Evolutionary conservation across 2,113 vertebrate species (phyloP).

Genomic region (Bos indicus): DNA sequence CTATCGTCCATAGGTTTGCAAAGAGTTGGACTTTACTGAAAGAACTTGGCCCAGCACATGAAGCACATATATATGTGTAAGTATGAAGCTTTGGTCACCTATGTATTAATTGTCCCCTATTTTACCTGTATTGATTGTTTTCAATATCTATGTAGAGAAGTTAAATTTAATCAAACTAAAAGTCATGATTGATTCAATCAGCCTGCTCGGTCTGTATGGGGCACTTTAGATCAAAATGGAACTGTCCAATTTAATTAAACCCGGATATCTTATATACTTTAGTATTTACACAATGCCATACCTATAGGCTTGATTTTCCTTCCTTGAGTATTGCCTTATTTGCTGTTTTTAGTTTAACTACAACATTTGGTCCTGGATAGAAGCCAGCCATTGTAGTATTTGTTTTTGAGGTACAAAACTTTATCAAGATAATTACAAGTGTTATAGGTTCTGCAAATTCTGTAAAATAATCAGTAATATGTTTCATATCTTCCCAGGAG

Average conservation of each 20-base stretch:
- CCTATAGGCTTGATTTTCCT: neutral
- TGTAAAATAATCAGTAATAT: neutral
- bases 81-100: neutral
- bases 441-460: neutral
- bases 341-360: neutral
- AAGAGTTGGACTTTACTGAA: neutral
- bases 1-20: neutral
- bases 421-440: neutral
- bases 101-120: neutral
- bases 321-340: neutral
- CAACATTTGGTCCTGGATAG: neutral
- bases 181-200: conserved; percentile 33
- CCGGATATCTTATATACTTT: neutral
- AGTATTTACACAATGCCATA: neutral
- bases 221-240: neutral
- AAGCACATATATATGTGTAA: neutral
- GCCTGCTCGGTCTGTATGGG: neutral
- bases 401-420: neutral
- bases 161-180: conserved; percentile 53
- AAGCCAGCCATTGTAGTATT: neutral
- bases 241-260: conserved; percentile 46
- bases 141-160: neutral
- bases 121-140: conserved; percentile 18
- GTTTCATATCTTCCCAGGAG: neutral
- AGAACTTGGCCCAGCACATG: neutral